Conservation (phyloP, 2,888 invertebrate species). For the Ophraella communa region DNA sequence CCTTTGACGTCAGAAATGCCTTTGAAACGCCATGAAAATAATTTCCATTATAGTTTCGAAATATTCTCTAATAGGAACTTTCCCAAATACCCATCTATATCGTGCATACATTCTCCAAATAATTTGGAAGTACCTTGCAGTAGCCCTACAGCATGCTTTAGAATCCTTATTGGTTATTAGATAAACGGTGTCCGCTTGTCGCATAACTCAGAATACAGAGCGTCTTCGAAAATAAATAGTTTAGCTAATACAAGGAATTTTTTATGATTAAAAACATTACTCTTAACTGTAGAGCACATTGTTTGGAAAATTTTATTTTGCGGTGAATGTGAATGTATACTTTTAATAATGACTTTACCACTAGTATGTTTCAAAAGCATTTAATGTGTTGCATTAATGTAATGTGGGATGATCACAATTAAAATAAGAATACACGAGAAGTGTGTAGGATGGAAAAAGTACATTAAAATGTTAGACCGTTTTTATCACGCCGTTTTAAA, state of each 20-base stretch:
- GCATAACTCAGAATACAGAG: conserved; percentile 3
- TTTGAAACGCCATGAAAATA: neutral
- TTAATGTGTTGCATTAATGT: neutral
- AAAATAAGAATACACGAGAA: neutral
- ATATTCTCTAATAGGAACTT: neutral
- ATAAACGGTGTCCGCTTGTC: neutral
- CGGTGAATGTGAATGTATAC: neutral
- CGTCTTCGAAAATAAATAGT: neutral
- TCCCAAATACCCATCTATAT: neutral
- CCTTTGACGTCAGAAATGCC: neutral
- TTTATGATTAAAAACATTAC: no score
- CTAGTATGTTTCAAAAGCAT: neutral
- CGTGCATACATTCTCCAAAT: neutral
- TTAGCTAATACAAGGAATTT: no score
- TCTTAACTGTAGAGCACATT: no score
- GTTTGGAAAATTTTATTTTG: neutral
- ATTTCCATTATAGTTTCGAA: neutral
- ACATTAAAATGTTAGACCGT: neutral
- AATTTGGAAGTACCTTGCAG: neutral
- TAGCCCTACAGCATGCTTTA: neutral
- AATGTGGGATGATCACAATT: neutral
- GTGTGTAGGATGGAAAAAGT: neutral
- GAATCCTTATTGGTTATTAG: conserved; percentile 7
- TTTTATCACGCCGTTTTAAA: neutral
- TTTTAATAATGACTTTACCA: neutral